Evolutionary conservation across 2,797 vertebrate species (phyloP).

Genomic region (Pampus argenteus): DNA sequence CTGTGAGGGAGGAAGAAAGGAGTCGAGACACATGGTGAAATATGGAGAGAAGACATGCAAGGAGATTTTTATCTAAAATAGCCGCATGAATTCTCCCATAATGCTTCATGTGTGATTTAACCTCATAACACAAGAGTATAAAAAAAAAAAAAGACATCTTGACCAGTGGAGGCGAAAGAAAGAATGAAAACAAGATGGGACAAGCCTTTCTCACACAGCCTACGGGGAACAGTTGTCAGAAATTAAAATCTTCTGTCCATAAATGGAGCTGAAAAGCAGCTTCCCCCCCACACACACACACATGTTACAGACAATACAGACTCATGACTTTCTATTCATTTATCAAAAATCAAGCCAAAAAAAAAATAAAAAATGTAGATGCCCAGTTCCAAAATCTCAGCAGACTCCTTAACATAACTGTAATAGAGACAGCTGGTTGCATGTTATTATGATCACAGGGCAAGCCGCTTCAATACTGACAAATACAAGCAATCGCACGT

Average conservation of each 20-base stretch:
- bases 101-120: background rate
- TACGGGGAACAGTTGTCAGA: background rate
- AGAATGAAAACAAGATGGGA: background rate
- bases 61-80: conserved; percentile 12
- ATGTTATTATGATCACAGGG: background rate
- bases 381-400: background rate
- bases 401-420: background rate
- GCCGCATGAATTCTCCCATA: background rate
- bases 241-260: background rate
- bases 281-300: too few species aligned
- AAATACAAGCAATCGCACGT: conserved; percentile 11
- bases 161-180: background rate
- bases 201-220: background rate
- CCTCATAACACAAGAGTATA: background rate
- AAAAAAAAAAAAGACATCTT: background rate
- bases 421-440: background rate
- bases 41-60: conserved; percentile 26
- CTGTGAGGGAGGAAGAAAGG: conserved; percentile 16
- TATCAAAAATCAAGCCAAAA: background rate
- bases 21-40: conserved; percentile 27
- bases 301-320: background rate
- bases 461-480: background rate
- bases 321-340: too few species aligned
- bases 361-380: background rate
- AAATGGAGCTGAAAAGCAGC: background rate